phyloP scores from a whole-genome alignment of 2,888 invertebrate genomes.

The Candidula unifasciata region DNA sequence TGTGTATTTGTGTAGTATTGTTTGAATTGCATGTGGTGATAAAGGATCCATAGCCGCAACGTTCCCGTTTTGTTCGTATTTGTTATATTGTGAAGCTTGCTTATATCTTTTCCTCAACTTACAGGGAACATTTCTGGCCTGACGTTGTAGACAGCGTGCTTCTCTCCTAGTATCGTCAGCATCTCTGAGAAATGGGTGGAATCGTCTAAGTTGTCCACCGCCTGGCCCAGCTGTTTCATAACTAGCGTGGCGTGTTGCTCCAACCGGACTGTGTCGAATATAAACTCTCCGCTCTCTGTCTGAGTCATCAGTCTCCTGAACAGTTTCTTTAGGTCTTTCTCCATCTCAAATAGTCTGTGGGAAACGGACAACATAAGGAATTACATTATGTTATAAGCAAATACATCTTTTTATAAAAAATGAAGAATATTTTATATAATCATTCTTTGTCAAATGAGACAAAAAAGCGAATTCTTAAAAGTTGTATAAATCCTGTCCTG shows the following conservation, averaged over 20 bases:
- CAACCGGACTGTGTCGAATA: constrained; percentile 66
- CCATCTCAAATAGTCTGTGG: constrained; percentile 67
- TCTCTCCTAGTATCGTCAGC: constrained; percentile 66
- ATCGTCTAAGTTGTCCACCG: constrained; percentile 71
- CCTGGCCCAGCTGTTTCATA: constrained; percentile 73
- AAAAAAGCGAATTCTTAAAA: too few species aligned
- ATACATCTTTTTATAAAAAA: too few species aligned
- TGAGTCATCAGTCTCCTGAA: constrained; percentile 61
- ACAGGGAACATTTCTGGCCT: constrained; percentile 66
- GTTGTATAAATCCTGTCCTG: too few species aligned
- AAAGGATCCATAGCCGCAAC: too few species aligned
- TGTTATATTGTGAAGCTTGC: too few species aligned
- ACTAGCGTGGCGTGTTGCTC: constrained; percentile 63
- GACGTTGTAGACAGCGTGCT: constrained; percentile 67
- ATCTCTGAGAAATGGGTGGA: constrained; percentile 64
- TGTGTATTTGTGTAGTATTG: too few species aligned
- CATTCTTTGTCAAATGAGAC: too few species aligned
- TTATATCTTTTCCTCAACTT: too few species aligned
- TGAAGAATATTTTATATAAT: too few species aligned
- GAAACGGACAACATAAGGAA: neutral
- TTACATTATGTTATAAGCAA: too few species aligned
- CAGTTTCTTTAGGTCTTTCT: constrained; percentile 65
- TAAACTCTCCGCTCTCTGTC: constrained; percentile 56
- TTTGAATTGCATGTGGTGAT: too few species aligned
- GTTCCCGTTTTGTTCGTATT: too few species aligned